phyloP scores from a whole-genome alignment of 2,888 invertebrate species.

The Hirtodrosophila duncani region DNA sequence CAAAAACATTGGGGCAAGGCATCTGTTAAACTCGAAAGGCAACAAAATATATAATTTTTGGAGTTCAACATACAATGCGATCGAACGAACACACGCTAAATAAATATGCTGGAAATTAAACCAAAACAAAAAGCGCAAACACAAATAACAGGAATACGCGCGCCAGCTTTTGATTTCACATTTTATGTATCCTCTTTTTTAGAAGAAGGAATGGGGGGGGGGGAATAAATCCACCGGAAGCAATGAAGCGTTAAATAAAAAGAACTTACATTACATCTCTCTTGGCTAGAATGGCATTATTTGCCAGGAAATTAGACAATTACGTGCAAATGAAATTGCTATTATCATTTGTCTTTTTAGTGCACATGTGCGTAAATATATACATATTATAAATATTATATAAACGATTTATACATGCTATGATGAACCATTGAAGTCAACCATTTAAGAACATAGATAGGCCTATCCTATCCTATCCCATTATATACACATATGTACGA shows the following conservation, averaged over 20 bases:
- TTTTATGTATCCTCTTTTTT: neutral
- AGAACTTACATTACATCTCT: neutral
- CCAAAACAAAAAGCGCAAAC: constrained; percentile 31
- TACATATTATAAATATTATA: no score
- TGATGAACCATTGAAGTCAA: no score
- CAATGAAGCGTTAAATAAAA: neutral
- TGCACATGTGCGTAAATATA: neutral
- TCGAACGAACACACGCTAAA: constrained; percentile 36
- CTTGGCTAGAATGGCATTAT: no score
- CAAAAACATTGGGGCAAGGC: neutral
- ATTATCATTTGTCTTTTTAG: constrained; percentile 12
- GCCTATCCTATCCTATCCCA: no score
- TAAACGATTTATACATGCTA: no score
- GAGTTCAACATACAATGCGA: constrained; percentile 13
- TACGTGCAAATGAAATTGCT: constrained; percentile 28
- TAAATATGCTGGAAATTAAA: constrained; percentile 44
- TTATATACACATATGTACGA: no score
- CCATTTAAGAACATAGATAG: no score
- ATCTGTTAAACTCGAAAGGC: constrained; percentile 10
- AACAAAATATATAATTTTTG: constrained; percentile 3
- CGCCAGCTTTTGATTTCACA: constrained; percentile 1
- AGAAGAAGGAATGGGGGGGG: no score
- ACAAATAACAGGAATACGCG: constrained; percentile 17
- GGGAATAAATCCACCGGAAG: no score
- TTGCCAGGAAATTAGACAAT: neutral